A percentile compares a stretch with the other conserved stretches of the same genome.
These are phyloP conservation scores for Palythoa heliodiscus DNA, from an alignment of 92 coral and sea anemone species.

Conservation along the genomic window DNA sequence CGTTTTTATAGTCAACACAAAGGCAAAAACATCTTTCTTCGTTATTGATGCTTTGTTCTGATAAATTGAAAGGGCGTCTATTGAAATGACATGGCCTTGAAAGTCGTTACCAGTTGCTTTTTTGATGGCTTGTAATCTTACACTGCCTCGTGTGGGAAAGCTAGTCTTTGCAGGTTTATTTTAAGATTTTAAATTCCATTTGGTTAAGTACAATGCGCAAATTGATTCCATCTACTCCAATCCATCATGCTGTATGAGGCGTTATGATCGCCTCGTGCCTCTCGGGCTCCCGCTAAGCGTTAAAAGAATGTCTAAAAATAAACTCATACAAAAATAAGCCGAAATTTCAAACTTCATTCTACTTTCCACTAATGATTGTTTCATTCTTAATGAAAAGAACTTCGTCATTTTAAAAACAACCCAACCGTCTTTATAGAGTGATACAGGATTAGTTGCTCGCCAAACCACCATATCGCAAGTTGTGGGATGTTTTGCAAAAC, in stretches of 20 bases:
- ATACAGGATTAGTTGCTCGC: too few species aligned
- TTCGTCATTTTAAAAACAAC: too few species aligned
- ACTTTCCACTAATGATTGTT: neutral
- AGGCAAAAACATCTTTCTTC: too few species aligned
- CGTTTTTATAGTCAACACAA: neutral
- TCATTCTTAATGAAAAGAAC: neutral
- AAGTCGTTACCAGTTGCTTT: neutral
- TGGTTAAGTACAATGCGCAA: neutral
- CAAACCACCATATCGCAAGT: too few species aligned
- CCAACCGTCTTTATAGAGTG: too few species aligned
- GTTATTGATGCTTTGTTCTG: neutral
- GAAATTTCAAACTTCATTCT: neutral
- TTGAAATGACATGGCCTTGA: neutral
- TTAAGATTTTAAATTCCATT: conserved; percentile 9
- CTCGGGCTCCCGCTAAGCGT: conserved; percentile 32
- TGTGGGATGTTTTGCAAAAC: too few species aligned
- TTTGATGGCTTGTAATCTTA: neutral
- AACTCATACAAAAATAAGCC: conserved; percentile 1
- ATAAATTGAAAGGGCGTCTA: neutral
- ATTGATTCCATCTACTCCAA: neutral
- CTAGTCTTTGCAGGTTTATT: neutral
- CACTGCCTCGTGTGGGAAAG: neutral
- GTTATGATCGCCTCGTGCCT: neutral
- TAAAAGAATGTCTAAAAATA: conserved; percentile 11
- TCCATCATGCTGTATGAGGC: neutral